Evolutionary conservation across 1,140 invertebrate genomes (phyloP), one percentile per base, ranked within the genome.

Genomic region (Zaprionus lachaisei): DNA sequence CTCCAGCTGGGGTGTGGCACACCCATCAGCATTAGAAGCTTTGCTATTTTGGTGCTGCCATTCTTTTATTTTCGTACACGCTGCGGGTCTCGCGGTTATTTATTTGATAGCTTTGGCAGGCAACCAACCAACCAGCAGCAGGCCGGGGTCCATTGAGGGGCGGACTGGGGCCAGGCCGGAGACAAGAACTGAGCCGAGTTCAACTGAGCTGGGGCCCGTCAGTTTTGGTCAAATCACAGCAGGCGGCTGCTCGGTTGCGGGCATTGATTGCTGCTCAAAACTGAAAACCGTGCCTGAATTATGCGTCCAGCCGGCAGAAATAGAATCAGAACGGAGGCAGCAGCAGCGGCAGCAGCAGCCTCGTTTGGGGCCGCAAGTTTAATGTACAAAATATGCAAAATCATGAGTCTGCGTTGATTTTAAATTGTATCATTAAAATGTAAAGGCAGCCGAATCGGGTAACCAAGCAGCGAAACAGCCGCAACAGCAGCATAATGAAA

Each of bases 361-460:
- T 69, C 54, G 62, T 67, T 41, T 54, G 63, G 68, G 58, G 34
- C 68, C 75, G 77, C 79, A 77, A 81, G 72, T 84, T 90, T 90
- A 90, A 90, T 90, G 85, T 76, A 77, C 72, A 47, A 82, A 90
- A 90, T 90, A 90, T 90, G 85, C 79, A 90, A 90, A 90, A 90
- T 90, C 85, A 90, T 90, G 85, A 90, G 85, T 85, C 85, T 90
- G 85, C 85, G 85, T 90, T 90, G 85, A 85, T 90, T 90, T 90
- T 90, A 90, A 90, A 90, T 90, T 90, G 85, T 90, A 90, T 90
- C 85, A 89, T 89, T 89, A 89, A 89, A 89, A 89, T 73, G 85
- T 79, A 70, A 72, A 72, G 66, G 77, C 76, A 76, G 38, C 66
- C 55, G 68, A 67, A 71, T 56, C 31, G 26, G 41, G 41, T 17